A percentile compares a stretch with the other conserved stretches of the same genome.
phyloP scores from a whole-genome alignment of 2,797 vertebrate genomes.

The Sphenopsis melanotis region DNA sequence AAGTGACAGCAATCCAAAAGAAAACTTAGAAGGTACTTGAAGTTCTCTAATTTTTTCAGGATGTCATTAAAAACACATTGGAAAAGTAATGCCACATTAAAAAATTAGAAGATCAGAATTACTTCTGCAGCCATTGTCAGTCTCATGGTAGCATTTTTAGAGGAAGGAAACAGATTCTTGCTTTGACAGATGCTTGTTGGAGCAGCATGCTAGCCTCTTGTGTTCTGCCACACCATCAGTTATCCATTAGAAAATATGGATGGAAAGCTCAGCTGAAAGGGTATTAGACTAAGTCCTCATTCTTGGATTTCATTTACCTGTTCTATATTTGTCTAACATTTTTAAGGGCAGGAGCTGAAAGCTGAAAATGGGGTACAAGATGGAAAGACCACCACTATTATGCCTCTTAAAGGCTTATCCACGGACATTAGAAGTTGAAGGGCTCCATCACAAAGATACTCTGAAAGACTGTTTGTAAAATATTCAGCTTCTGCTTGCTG shows the following conservation, averaged over 20 bases:
- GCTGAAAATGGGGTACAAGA: background rate
- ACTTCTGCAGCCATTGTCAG: background rate
- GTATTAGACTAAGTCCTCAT: background rate
- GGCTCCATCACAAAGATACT: background rate
- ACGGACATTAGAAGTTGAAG: background rate
- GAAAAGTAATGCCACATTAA: background rate
- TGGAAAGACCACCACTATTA: background rate
- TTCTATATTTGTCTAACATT: background rate
- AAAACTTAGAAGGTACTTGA: background rate
- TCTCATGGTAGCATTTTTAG: background rate
- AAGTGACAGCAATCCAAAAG: background rate
- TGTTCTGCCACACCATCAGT: background rate
- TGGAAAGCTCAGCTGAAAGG: background rate
- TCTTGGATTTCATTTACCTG: background rate
- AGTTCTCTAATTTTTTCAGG: background rate
- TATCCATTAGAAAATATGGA: background rate
- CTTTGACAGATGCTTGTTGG: background rate
- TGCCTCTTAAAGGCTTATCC: background rate
- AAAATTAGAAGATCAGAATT: background rate
- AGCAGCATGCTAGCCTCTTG: background rate
- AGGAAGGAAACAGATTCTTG: background rate
- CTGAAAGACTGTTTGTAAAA: background rate
- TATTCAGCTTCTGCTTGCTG: background rate
- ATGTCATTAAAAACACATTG: background rate
- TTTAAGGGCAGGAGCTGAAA: background rate